Conservation (phyloP, 1,140 invertebrate genomes). For the Caenorhabditis latens region DNA sequence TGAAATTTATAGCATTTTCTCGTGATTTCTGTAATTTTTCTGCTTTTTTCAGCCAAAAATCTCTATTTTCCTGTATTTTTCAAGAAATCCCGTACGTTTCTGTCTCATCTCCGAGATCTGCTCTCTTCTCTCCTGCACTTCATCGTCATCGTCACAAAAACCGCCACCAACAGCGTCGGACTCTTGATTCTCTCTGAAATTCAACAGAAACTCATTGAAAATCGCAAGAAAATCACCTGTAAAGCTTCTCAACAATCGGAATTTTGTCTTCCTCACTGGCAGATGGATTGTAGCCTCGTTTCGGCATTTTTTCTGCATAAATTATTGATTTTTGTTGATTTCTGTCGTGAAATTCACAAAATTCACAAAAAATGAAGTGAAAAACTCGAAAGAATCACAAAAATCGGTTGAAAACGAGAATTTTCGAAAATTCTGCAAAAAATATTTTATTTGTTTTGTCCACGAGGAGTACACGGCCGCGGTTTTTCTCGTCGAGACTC, state of each 20-base stretch:
- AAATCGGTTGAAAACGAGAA: not conserved
- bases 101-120: constrained; percentile 62
- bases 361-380: not conserved
- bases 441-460: not conserved
- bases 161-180: constrained; percentile 57
- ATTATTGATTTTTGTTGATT: not conserved
- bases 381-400: not conserved
- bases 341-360: not conserved
- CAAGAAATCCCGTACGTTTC: not conserved
- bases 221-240: constrained; percentile 38
- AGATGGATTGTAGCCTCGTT: constrained; percentile 55
- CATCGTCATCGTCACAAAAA: constrained; percentile 63
- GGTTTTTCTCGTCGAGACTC: not conserved
- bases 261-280: constrained; percentile 75
- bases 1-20: not conserved
- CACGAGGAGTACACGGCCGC: constrained; percentile 12
- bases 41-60: too few relatives aligned
- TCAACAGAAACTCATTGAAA: not conserved
- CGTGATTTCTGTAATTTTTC: too few relatives aligned
- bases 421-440: not conserved
- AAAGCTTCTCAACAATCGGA: constrained; percentile 64
- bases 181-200: constrained; percentile 56
- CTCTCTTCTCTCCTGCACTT: constrained; percentile 60
- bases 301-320: constrained; percentile 41
- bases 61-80: too few relatives aligned